These are phyloP conservation scores for Armadillidium nasatum DNA, from an alignment of 1,140 invertebrate species.

Conservation along the genomic window DNA sequence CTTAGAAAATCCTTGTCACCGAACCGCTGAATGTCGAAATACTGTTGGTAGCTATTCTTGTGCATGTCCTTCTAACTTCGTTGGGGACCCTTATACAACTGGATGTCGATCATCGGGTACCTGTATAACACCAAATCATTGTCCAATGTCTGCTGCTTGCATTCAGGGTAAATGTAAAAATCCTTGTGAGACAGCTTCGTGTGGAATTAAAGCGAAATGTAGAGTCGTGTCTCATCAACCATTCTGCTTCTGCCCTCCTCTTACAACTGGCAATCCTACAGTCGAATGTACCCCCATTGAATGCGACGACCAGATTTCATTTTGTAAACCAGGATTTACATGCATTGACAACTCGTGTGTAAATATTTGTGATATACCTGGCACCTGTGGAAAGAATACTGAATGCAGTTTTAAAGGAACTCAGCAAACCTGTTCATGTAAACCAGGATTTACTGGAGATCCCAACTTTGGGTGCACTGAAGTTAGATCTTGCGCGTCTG, in stretches of 20 bases:
- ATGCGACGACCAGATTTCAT: conserved; percentile 66
- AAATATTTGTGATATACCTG: conserved; percentile 70
- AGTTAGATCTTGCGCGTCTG: conserved; percentile 60
- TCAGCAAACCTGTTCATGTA: conserved; percentile 67
- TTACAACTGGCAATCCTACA: conserved; percentile 55
- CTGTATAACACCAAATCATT: conserved; percentile 72
- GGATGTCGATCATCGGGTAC: conserved; percentile 74
- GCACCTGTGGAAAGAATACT: conserved; percentile 75
- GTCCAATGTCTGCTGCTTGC: conserved; percentile 70
- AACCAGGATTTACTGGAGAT: conserved; percentile 75
- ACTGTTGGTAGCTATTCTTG: conserved; percentile 46
- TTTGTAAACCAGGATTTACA: conserved; percentile 64
- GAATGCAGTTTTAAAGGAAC: conserved; percentile 61
- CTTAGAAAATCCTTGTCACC: conserved; percentile 73
- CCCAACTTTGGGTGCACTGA: conserved; percentile 67
- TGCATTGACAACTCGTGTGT: conserved; percentile 74
- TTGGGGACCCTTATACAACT: conserved; percentile 67
- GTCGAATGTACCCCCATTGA: conserved; percentile 65
- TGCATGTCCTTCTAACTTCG: conserved; percentile 54
- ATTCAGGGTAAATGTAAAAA: conserved; percentile 70
- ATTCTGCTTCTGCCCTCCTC: conserved; percentile 66
- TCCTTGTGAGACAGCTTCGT: conserved; percentile 66
- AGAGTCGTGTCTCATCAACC: conserved; percentile 59
- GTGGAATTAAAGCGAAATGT: conserved; percentile 72
- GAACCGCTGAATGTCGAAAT: conserved; percentile 69